Evolutionary conservation across 2,888 invertebrate genomes (phyloP), one percentile per base, ranked within the genome.

Genomic region (Hartigia nigra): DNA sequence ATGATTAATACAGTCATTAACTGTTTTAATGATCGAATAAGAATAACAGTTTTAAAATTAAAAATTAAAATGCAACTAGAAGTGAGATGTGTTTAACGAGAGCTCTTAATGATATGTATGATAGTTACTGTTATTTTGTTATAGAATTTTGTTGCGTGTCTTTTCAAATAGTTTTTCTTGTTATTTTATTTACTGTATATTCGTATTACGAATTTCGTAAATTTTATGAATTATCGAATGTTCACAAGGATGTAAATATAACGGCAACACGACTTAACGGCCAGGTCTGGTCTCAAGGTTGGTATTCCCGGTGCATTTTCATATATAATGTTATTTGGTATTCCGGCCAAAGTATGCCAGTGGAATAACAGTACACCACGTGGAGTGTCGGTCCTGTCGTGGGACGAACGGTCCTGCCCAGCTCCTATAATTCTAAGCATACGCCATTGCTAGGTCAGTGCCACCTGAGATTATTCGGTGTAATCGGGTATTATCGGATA

Each of bases 311-410:
- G 81, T 82, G 81, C 81, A 83, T 83, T 80, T 82, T 70, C 69
- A 74, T 77, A 35, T 69, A 75, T 77, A 39, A 55, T 76, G 80
- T 84, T 82, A 86, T 88, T 89, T 88, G 82, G 87, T 87, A 88
- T 89, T 88, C 87, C 82, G 80, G 81, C 77, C 86, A 80, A 90
- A 90, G 90, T 90, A 84, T 90, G 89, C 86, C 89, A 89, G 84
- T 78, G 82, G 86, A 88, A 87, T 90, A 90, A 90, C 90, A 88
- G 90, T 90, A 90, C 86, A 75, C 74, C 77, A 78, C 74, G 80
- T 82, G 79, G 78, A 82, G 79, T 55, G 23, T 55, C 55, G 55
- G 55, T 55, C 55, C 55, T 55, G 55, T 23, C 23, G 55, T 55
- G 55, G 23, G 23, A 55, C 55, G 23, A 55, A 55, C 55, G 55